Conservation (phyloP, 2,113 vertebrate species). For the Rhabdomys dilectus region DNA sequence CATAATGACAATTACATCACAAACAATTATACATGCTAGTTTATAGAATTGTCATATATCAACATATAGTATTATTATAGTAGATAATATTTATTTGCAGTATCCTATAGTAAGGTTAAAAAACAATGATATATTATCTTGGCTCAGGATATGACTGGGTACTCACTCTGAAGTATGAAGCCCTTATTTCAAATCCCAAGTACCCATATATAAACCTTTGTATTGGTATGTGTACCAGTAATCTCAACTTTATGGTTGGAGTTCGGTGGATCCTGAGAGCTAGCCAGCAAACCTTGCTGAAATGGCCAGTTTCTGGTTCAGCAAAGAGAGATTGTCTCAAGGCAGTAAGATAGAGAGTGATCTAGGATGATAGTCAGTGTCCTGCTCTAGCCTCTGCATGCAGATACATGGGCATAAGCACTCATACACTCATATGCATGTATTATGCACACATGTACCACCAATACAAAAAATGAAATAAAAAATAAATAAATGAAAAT, state of each 20-base stretch:
- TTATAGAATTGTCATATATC: neutral
- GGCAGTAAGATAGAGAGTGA: neutral
- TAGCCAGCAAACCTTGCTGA: neutral
- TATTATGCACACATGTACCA: no score
- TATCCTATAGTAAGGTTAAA: neutral
- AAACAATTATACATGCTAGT: neutral
- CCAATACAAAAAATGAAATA: no score
- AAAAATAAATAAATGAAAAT: neutral
- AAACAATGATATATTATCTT: neutral
- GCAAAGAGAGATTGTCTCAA: neutral
- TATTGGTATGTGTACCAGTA: neutral
- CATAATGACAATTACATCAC: neutral
- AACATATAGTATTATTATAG: neutral
- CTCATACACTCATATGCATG: no score
- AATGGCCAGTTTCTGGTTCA: neutral
- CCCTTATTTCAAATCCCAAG: neutral
- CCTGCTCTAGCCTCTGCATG: neutral
- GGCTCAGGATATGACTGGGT: neutral
- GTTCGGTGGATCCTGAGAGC: neutral
- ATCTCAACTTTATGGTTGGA: neutral
- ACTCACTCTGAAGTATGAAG: neutral
- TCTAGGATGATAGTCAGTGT: neutral
- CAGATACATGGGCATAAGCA: no score
- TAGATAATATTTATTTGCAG: neutral
- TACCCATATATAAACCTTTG: neutral